Conservation (phyloP, 2,113 vertebrate species). For the Myrmophylax atrothorax region DNA sequence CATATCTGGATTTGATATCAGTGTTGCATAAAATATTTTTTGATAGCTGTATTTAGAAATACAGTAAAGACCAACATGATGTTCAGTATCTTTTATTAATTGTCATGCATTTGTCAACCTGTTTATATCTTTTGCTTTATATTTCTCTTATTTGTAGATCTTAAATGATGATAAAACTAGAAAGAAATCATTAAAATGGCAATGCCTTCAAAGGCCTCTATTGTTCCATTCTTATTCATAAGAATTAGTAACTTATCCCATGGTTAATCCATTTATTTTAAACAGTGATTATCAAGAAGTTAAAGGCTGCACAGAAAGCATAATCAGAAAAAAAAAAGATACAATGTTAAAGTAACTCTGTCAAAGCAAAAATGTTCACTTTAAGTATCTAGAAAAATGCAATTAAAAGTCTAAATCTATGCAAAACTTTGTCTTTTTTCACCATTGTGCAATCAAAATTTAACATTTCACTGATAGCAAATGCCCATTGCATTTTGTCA, state of each 20-base stretch:
- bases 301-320: background rate
- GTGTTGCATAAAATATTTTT: background rate
- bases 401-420: background rate
- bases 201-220: background rate
- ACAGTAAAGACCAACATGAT: background rate
- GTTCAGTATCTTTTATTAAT: background rate
- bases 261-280: background rate
- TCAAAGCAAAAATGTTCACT: rapidly evolving
- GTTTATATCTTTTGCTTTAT: slow-evolving; percentile 14
- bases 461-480: background rate
- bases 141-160: background rate
- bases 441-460: background rate
- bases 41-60: slow-evolving; percentile 40
- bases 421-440: background rate
- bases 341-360: background rate
- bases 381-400: background rate
- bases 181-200: background rate
- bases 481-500: background rate
- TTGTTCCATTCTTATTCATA: background rate
- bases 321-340: background rate
- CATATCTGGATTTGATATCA: slow-evolving; percentile 31
- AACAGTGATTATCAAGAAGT: background rate
- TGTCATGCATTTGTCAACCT: background rate
- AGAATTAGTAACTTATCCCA: background rate
- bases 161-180: background rate